Percentiles rank a stretch among this genome's conserved stretches.
Conservation (phyloP, 53 echinoderm and acorn worm genomes). For the Echinarachnius parma region DNA sequence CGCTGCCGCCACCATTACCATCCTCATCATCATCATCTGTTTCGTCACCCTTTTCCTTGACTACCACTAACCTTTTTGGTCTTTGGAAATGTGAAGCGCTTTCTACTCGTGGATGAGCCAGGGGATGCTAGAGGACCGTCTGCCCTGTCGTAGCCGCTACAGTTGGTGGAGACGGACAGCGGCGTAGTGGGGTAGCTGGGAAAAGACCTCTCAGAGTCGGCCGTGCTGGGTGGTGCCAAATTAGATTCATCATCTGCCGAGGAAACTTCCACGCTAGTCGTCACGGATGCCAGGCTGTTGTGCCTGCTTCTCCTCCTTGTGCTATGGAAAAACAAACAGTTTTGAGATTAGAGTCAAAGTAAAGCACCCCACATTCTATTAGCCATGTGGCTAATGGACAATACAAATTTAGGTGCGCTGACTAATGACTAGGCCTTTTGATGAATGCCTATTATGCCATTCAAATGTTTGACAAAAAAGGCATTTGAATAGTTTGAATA, state of each 20-base stretch:
- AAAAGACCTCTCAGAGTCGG: not conserved
- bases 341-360: too few species aligned
- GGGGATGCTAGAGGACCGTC: constrained; percentile 29
- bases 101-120: constrained; percentile 66
- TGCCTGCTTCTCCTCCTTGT: constrained; percentile 56
- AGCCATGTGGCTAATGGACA: too few species aligned
- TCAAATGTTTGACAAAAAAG: too few species aligned
- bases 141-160: constrained; percentile 10
- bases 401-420: too few species aligned
- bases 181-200: constrained; percentile 20
- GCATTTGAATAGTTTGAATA: too few species aligned
- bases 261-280: constrained; percentile 60
- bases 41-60: too few species aligned
- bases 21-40: too few species aligned
- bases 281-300: constrained; percentile 67
- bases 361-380: too few species aligned
- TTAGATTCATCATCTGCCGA: constrained; percentile 83
- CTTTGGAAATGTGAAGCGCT: constrained; percentile 96
- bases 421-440: too few species aligned
- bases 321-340: too few species aligned
- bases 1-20: too few species aligned
- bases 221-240: constrained; percentile 30
- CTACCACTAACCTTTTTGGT: constrained; percentile 78
- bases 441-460: too few species aligned
- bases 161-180: constrained; percentile 45